A percentile compares a stretch with the other conserved stretches of the same genome.
phyloP scores from a whole-genome alignment of 2,888 invertebrate species.

The Pandemis corylana region DNA sequence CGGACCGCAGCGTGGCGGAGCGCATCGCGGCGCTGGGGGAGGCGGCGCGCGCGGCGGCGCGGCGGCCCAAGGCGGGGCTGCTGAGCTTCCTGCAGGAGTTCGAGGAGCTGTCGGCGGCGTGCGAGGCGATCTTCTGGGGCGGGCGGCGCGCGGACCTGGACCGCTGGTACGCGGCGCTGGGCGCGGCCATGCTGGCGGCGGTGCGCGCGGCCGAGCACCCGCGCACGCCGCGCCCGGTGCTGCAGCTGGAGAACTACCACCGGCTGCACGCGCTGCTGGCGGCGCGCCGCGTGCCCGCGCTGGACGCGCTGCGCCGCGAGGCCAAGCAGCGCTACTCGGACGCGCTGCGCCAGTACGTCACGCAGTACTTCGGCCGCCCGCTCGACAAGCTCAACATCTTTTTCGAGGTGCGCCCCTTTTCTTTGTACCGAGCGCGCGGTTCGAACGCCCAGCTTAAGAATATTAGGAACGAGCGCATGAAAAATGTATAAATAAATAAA shows the following conservation, averaged over 20 bases:
- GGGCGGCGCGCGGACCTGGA: slow-evolving; percentile 95
- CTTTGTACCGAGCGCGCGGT: too few species aligned
- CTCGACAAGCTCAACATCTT: slow-evolving; percentile 89
- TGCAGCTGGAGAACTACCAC: slow-evolving; percentile 98
- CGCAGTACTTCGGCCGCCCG: slow-evolving; percentile 95
- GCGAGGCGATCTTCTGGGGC: slow-evolving; percentile 94
- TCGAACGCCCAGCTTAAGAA: too few species aligned
- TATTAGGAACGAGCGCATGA: too few species aligned
- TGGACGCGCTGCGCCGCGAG: slow-evolving; percentile 95
- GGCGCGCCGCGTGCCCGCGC: slow-evolving; percentile 94
- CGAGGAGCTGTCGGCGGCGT: slow-evolving; percentile 93
- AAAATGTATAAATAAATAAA: too few species aligned
- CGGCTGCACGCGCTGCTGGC: slow-evolving; percentile 94
- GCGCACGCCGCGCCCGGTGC: slow-evolving; percentile 95
- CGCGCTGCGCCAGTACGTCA: slow-evolving; percentile 95
- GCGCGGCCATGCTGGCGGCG: slow-evolving; percentile 91
- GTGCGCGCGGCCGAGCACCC: slow-evolving; percentile 92
- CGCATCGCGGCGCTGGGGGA: slow-evolving; percentile 93
- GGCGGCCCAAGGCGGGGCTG: slow-evolving; percentile 93
- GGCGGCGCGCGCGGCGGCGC: slow-evolving; percentile 69
- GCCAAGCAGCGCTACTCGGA: slow-evolving; percentile 96
- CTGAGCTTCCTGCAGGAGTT: slow-evolving; percentile 95
- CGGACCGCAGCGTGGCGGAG: slow-evolving; percentile 95
- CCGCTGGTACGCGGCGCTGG: slow-evolving; percentile 93
- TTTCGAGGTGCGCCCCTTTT: slow-evolving; percentile 87